A percentile compares a stretch with the other conserved stretches of the same genome.
Conservation (phyloP, 1,140 invertebrate species). For the Matsumurasca onukii region DNA sequence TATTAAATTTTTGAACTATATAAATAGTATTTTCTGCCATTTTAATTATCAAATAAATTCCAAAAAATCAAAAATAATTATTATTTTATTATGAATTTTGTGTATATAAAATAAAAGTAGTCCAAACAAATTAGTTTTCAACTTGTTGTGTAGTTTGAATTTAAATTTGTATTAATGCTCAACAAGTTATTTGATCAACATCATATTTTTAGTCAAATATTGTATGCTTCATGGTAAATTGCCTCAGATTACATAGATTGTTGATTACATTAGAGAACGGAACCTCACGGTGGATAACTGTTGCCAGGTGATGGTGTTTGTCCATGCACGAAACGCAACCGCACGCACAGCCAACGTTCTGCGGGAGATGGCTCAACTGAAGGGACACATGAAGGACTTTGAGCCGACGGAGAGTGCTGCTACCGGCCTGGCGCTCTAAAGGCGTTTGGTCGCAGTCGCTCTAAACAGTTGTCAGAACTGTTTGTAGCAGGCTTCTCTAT, state of each 20-base stretch:
- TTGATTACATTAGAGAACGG: no score
- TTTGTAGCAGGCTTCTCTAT: conserved; percentile 89
- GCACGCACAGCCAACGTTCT: conserved; percentile 79
- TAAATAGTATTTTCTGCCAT: background rate
- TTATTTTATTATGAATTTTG: no score
- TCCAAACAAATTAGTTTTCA: no score
- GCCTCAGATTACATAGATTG: no score
- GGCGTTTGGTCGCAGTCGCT: conserved; percentile 66
- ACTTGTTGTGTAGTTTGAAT: no score
- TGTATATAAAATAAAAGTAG: no score
- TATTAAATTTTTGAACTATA: background rate
- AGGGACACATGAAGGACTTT: conserved; percentile 69
- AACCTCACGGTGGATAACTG: no score
- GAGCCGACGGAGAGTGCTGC: conserved; percentile 61
- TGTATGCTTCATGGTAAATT: no score
- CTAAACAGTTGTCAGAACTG: conserved; percentile 76
- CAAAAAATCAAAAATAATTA: background rate
- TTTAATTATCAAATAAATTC: conserved; percentile 1
- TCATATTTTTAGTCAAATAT: no score
- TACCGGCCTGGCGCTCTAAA: conserved; percentile 63
- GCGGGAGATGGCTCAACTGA: conserved; percentile 72
- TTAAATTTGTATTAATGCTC: no score
- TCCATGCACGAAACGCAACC: conserved; percentile 96
- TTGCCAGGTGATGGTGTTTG: conserved; percentile 98
- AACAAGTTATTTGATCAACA: no score